A percentile compares a stretch with the other conserved stretches of the same genome.
Evolutionary conservation across 1,140 invertebrate genomes (phyloP).

Genomic region (Drosophila pseudoananassae): DNA sequence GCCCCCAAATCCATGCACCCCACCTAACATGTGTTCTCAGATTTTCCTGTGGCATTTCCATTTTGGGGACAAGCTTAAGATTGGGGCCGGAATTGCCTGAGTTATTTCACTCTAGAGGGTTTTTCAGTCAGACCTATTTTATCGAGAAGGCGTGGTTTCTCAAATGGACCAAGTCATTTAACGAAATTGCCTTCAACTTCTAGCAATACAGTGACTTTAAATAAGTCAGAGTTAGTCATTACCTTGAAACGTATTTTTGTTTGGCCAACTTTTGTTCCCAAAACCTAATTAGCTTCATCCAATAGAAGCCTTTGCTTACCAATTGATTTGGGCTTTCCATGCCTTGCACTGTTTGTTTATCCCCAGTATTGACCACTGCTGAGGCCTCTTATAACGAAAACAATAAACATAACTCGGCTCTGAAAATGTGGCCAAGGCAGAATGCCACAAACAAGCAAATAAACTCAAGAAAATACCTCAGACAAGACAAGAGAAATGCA

Average conservation of each 20-base stretch:
- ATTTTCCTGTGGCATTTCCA: conserved; percentile 62
- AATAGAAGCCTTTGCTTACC: background rate
- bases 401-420: conserved; percentile 27
- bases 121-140: conserved; percentile 32
- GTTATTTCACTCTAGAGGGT: conserved; percentile 68
- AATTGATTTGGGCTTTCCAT: conserved; percentile 18
- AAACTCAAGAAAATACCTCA: conserved; percentile 39
- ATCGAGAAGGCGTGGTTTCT: conserved; percentile 13
- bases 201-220: conserved; percentile 19
- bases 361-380: conserved; percentile 13
- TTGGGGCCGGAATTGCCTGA: conserved; percentile 33
- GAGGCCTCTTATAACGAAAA: conserved; percentile 24
- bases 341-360: conserved; percentile 6
- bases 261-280: background rate
- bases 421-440: conserved; percentile 16
- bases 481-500: conserved; percentile 64
- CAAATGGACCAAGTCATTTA: conserved; percentile 3
- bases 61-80: conserved; percentile 46
- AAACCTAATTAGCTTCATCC: background rate
- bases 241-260: background rate
- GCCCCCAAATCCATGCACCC: conserved; percentile 15
- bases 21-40: conserved; percentile 57
- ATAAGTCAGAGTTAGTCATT: background rate
- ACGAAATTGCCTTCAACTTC: conserved; percentile 17
- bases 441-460: conserved; percentile 36